Evolutionary conservation across 2,888 invertebrate species (phyloP), one percentile per base, ranked within the genome.

Genomic region (Oegoconia quadripuncta): DNA sequence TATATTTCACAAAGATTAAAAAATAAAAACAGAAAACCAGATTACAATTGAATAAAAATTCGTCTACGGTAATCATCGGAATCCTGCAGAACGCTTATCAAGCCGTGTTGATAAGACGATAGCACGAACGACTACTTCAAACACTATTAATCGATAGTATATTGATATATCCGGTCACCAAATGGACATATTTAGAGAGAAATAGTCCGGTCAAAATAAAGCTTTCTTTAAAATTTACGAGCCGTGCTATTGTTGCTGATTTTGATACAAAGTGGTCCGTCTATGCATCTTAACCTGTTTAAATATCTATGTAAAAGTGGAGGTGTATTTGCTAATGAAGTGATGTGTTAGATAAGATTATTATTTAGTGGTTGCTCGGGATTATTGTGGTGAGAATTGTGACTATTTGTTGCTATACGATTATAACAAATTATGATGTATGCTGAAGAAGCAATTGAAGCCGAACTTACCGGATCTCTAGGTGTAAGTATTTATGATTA

Each of bases 391-490:
- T 7, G 23, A 9, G 9, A 9, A n/a, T 23, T 9, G 20, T 3
- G 4, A 20, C 20, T 20, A 20, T 20, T 20, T 6, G 4, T 20
- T 20, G 4, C 7, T 4, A 20, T 20, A 20, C 7, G n/a, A 26
- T 26, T 20, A 20, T 20, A 23, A 30, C 8, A 30, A 30, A 18
- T 20, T 20, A 25, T 37, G 20, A 78, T 80, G 77, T 56, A 55
- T 37, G 82, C 81, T 9, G 79, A 81, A 47, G 82, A 82, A 37
- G 83, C 83, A 1, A 64, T 72, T 43, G 66, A 68, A 31, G 76
- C 66, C n/a, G 70, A 81, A 48, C 37, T 63, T 9, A 64, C 64
- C 38, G 80, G 79, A 26, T 54, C 62, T 16, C 49, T 79, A 22
- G 56, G 42, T 48, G 81, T 79, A 58, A 75, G 76, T 67, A 7